Percentiles rank a stretch among this genome's conserved stretches.
Evolutionary conservation across 2,113 vertebrate genomes (phyloP).

Genomic region (Oenanthe oenanthe): DNA sequence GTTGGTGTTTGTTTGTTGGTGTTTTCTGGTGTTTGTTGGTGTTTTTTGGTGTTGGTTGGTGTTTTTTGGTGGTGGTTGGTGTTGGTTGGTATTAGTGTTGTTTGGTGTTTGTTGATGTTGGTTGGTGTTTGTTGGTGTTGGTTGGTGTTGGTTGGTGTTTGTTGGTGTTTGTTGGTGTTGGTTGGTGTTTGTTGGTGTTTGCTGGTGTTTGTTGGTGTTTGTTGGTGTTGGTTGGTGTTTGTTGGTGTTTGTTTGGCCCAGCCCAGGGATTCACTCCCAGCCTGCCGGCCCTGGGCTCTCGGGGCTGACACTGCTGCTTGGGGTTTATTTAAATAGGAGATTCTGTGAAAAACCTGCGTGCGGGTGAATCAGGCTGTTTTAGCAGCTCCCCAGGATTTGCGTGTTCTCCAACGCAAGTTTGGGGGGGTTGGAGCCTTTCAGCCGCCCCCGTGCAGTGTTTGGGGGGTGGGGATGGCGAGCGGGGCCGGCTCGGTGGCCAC

Average conservation of each 20-base stretch:
- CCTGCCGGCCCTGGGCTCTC: background rate
- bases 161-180: too few species aligned
- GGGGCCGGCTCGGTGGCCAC: background rate
- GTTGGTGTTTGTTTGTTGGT: too few species aligned
- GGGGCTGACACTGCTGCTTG: background rate
- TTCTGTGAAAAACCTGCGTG: background rate
- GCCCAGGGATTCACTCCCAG: background rate
- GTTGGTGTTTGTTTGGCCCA: too few species aligned
- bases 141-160: accelerated
- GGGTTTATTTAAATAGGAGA: background rate
- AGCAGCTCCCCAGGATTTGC: background rate
- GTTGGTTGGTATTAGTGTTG: accelerated
- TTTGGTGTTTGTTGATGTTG: accelerated
- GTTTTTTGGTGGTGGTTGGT: accelerated
- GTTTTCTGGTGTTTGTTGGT: accelerated
- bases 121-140: accelerated
- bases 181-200: too few species aligned
- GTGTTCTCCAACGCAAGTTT: background rate
- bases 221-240: too few species aligned
- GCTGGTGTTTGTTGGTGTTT: too few species aligned
- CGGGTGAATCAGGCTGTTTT: background rate
- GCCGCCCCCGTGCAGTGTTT: background rate
- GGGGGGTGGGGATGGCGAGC: background rate
- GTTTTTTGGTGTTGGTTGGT: accelerated
- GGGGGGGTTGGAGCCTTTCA: background rate